phyloP scores from a whole-genome alignment of 2,113 vertebrate genomes.

The Odocoileus virginianus region DNA sequence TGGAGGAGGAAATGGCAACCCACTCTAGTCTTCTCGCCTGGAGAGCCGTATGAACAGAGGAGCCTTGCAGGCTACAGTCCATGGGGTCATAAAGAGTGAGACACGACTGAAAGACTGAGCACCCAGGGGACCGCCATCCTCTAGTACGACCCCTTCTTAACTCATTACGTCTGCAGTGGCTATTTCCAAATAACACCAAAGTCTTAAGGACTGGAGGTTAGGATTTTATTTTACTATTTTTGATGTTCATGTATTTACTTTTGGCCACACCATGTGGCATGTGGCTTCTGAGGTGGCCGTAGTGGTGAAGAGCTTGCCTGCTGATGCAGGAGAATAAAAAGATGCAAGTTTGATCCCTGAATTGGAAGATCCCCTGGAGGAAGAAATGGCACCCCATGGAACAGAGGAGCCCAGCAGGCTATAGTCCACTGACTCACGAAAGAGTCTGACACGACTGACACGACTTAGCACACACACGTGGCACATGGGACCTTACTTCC shows the following conservation, averaged over 20 bases:
- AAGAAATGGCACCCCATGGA: background rate
- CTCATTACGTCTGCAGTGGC: background rate
- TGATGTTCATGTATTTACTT: background rate
- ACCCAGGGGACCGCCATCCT: accelerated
- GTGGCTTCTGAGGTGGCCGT: background rate
- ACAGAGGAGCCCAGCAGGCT: background rate
- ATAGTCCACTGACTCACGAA: background rate
- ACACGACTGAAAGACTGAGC: background rate
- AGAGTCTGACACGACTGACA: background rate
- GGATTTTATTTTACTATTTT: background rate
- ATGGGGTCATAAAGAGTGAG: background rate
- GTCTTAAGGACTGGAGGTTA: background rate
- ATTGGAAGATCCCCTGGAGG: background rate
- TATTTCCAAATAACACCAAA: background rate
- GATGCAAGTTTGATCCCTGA: background rate
- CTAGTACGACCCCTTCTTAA: background rate
- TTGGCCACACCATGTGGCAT: background rate
- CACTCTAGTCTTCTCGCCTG: background rate
- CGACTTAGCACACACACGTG: background rate
- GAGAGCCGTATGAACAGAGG: background rate
- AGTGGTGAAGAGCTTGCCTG: background rate
- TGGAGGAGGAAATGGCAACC: background rate
- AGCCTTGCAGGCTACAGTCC: background rate
- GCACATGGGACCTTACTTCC: background rate
- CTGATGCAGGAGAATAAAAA: background rate